A percentile compares a stretch with the other conserved stretches of the same genome.
These are phyloP conservation scores for Arvicanthis niloticus DNA, from an alignment of 2,113 vertebrate genomes.

Conservation along the genomic window DNA sequence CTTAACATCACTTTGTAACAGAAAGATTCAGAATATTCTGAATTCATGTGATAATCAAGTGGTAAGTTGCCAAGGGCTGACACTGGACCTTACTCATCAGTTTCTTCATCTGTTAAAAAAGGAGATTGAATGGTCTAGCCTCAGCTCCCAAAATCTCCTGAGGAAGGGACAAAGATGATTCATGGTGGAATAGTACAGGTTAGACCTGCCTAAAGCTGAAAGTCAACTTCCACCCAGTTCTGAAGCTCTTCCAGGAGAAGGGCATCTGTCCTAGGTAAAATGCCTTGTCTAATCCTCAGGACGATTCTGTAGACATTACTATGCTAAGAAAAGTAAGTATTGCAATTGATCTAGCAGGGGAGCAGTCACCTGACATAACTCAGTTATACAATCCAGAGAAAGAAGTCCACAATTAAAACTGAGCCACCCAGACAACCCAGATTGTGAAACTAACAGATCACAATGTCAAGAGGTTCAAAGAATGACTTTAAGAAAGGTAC, in stretches of 20 bases:
- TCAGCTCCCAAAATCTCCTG: background rate
- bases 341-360: rapidly evolving
- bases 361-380: background rate
- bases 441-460: background rate
- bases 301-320: background rate
- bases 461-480: background rate
- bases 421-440: background rate
- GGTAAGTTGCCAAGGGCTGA: background rate
- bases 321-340: background rate
- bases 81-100: background rate
- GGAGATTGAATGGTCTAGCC: background rate
- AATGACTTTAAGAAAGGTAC: background rate
- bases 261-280: background rate
- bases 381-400: background rate
- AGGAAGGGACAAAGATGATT: background rate
- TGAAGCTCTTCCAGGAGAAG: background rate
- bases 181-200: rapidly evolving
- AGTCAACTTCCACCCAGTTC: background rate
- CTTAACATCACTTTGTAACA: background rate
- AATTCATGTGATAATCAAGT: background rate
- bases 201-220: background rate
- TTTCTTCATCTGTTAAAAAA: background rate
- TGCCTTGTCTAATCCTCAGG: background rate
- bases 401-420: background rate
- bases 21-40: background rate